These are phyloP conservation scores for Lasioglossum malachurum DNA, from an alignment of 2,888 invertebrate species.

Conservation along the genomic window DNA sequence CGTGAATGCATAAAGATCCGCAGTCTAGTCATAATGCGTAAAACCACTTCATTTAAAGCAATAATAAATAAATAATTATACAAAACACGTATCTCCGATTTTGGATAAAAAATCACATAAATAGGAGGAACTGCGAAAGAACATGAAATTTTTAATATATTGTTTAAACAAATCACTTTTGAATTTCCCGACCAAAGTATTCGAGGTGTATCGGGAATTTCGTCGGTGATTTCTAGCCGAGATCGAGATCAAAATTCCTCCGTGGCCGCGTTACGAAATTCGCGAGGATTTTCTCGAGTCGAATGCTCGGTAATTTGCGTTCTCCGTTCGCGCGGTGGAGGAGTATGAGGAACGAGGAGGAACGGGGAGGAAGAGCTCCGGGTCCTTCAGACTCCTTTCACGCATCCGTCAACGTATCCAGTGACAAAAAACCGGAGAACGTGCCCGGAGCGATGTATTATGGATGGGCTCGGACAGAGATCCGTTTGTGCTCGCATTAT, in stretches of 20 bases:
- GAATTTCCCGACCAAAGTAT: too few relatives aligned
- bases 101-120: too few relatives aligned
- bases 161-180: too few relatives aligned
- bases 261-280: background rate
- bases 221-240: background rate
- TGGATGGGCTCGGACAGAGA: slow-evolving; percentile 70
- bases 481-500: slow-evolving; percentile 72
- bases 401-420: slow-evolving; percentile 57
- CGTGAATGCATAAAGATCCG: too few relatives aligned
- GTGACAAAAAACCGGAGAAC: slow-evolving; percentile 75
- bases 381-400: slow-evolving; percentile 48
- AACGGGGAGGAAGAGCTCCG: background rate
- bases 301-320: slow-evolving; percentile 13
- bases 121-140: too few relatives aligned
- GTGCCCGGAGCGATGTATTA: slow-evolving; percentile 60
- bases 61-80: too few relatives aligned
- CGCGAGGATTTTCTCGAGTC: background rate
- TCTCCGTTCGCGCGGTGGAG: background rate
- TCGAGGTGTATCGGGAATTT: too few relatives aligned
- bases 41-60: too few relatives aligned
- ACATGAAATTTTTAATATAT: too few relatives aligned
- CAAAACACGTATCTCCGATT: too few relatives aligned
- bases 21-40: too few relatives aligned
- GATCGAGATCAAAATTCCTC: background rate
- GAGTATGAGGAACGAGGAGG: background rate